Conservation (phyloP, 2,797 vertebrate genomes). For the Sylvia borin region DNA sequence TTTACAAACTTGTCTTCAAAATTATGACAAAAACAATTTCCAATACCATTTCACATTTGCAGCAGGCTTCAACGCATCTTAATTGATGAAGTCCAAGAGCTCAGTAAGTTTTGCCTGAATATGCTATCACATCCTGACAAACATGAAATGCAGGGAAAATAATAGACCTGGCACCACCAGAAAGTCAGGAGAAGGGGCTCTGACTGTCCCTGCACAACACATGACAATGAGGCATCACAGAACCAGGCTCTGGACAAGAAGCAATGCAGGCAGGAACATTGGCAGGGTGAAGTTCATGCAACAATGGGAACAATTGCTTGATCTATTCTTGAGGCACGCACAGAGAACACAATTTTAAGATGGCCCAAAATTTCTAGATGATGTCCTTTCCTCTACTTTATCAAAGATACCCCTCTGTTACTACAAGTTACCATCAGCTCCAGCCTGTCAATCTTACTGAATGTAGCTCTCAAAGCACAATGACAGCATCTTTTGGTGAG, state of each 20-base stretch:
- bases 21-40: constrained; percentile 29
- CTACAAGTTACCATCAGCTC: background rate
- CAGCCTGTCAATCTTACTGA: background rate
- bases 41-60: constrained; percentile 41
- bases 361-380: background rate
- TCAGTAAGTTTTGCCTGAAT: constrained; percentile 21
- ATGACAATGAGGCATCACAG: background rate
- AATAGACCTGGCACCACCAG: background rate
- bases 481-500: background rate
- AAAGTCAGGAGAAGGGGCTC: background rate
- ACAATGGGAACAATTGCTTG: background rate
- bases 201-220: background rate
- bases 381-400: background rate
- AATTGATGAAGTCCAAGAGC: constrained; percentile 38
- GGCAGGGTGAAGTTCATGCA: background rate
- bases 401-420: background rate
- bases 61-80: constrained; percentile 13
- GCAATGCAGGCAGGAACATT: fast-evolving
- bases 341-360: background rate
- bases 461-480: background rate
- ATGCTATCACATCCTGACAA: background rate
- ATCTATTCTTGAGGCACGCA: background rate
- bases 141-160: background rate
- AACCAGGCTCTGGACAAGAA: background rate
- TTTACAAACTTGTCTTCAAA: constrained; percentile 60